Evolutionary conservation across 1,140 invertebrate genomes (phyloP).

Genomic region (Wasmannia auropunctata): DNA sequence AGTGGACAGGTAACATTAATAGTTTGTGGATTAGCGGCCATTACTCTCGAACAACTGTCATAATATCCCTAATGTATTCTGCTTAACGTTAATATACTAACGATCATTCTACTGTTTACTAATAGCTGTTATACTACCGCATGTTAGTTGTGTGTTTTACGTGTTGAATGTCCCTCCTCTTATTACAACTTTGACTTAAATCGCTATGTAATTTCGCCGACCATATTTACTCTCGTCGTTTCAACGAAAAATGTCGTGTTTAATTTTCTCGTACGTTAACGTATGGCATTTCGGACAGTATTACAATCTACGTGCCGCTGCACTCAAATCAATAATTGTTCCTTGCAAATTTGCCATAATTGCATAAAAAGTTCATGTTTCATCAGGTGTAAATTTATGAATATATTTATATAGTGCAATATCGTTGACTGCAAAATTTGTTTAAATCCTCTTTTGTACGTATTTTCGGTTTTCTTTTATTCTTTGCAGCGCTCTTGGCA

Average conservation of each 20-base stretch:
- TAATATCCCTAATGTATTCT: slow-evolving; percentile 24
- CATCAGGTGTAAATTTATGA: neutral
- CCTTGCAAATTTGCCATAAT: neutral
- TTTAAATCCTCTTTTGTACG: too few relatives aligned
- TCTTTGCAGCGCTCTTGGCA: too few relatives aligned
- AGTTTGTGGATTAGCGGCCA: slow-evolving; percentile 1
- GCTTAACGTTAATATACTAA: slow-evolving; percentile 34
- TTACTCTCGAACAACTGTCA: slow-evolving; percentile 34
- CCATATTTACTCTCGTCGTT: slow-evolving; percentile 18
- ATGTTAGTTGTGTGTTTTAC: slow-evolving; percentile 3
- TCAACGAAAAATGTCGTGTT: slow-evolving; percentile 25
- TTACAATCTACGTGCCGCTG: neutral
- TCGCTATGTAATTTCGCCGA: slow-evolving; percentile 30
- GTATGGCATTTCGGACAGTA: neutral
- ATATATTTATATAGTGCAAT: neutral
- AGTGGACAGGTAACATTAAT: slow-evolving; percentile 24
- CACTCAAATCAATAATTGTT: neutral
- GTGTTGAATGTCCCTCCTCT: slow-evolving; percentile 20
- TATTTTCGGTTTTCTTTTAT: too few relatives aligned
- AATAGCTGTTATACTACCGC: slow-evolving; percentile 22
- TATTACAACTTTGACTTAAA: slow-evolving; percentile 45
- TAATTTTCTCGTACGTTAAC: slow-evolving; percentile 6
- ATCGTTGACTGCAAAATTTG: neutral
- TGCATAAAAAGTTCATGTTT: neutral
- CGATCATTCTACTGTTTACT: slow-evolving; percentile 19